Percentiles rank a stretch among this genome's conserved stretches.
Conservation (phyloP, 2,888 invertebrate species). For the Bombyx huttoni region DNA sequence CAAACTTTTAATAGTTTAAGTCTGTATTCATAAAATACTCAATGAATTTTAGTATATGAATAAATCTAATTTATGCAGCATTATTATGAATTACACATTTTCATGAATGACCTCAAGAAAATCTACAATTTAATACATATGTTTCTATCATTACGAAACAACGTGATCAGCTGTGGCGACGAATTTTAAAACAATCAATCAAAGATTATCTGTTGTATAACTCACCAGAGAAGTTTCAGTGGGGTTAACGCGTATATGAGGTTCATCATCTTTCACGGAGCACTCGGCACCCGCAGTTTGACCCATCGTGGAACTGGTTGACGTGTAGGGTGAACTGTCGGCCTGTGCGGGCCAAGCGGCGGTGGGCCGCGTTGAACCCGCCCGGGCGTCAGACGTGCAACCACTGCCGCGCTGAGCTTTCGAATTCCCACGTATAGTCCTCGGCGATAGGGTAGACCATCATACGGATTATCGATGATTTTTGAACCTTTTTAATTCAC, state of each 20-base stretch:
- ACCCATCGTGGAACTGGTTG: constrained; percentile 51
- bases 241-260: constrained; percentile 63
- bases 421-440: constrained; percentile 25
- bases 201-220: constrained; percentile 9
- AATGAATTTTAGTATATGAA: too few species aligned
- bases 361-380: constrained; percentile 64
- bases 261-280: constrained; percentile 66
- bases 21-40: too few species aligned
- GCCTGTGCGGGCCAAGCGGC: constrained; percentile 31
- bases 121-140: too few species aligned
- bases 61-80: too few species aligned
- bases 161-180: constrained; percentile 6
- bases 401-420: constrained; percentile 47
- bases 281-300: constrained; percentile 67
- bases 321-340: constrained; percentile 10
- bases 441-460: constrained; percentile 23
- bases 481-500: background rate
- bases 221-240: constrained; percentile 70
- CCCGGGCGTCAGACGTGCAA: constrained; percentile 60
- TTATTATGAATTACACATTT: too few species aligned
- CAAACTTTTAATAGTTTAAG: too few species aligned
- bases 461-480: background rate
- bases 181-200: constrained; percentile 1
- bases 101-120: too few species aligned
- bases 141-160: background rate